Conservation (phyloP, 2,113 vertebrate species). For the Greenwoodochromis staneri region DNA sequence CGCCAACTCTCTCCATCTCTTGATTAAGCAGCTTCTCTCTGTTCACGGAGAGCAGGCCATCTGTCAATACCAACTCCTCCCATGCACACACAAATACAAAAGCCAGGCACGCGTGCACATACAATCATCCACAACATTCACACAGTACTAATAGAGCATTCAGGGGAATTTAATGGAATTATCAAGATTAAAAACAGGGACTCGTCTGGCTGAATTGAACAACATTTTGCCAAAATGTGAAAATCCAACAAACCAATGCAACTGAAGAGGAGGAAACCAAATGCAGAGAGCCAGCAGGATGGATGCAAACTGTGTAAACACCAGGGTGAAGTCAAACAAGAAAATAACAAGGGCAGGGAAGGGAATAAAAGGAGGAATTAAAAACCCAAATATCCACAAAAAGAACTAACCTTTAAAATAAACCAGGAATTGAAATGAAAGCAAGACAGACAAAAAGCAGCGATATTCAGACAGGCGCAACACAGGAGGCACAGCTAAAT, state of each 20-base stretch:
- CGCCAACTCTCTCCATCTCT: conserved; percentile 29
- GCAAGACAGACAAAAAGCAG: not conserved
- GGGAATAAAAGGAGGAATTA: not conserved
- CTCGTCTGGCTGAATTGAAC: not conserved
- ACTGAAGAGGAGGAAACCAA: not conserved
- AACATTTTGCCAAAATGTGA: not conserved
- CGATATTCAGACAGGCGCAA: not conserved
- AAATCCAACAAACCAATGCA: not conserved
- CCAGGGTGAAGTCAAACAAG: not conserved
- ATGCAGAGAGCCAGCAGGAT: not conserved
- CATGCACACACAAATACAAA: conserved; percentile 2
- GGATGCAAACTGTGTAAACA: not conserved
- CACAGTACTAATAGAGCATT: not conserved
- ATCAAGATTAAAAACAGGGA: not conserved
- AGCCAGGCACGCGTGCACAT: not conserved
- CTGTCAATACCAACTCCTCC: conserved; percentile 62
- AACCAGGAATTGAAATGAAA: not conserved
- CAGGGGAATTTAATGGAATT: not conserved
- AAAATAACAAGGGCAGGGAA: not conserved
- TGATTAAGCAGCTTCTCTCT: conserved; percentile 31
- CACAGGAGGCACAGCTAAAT: not conserved
- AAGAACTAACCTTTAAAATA: not conserved
- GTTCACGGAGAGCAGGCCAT: conserved; percentile 58
- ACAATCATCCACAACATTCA: not conserved
- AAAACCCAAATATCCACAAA: not conserved